Conservation (phyloP, 2,797 vertebrate species). For the Rhincodon typus region DNA sequence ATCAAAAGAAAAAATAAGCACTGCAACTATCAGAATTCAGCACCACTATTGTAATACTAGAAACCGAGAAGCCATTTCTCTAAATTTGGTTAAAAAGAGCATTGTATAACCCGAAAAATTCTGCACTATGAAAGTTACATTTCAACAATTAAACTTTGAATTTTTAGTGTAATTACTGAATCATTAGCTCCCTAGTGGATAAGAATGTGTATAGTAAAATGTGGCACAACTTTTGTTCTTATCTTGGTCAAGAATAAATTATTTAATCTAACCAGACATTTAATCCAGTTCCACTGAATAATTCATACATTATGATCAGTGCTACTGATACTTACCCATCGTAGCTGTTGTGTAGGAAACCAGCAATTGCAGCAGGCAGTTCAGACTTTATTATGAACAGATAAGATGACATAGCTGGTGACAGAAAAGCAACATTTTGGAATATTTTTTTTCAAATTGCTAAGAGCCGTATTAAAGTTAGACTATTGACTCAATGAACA, state of each 20-base stretch:
- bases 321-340: slow-evolving; percentile 63
- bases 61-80: background rate
- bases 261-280: background rate
- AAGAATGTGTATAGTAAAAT: background rate
- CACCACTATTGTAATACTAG: background rate
- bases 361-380: slow-evolving; percentile 74
- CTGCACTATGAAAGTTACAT: background rate
- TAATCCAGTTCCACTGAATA: background rate
- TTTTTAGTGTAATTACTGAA: background rate
- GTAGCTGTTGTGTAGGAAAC: slow-evolving; percentile 61
- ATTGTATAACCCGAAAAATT: background rate
- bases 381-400: slow-evolving; percentile 90
- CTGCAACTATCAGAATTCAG: slow-evolving; percentile 43
- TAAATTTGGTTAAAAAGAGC: background rate
- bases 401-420: slow-evolving; percentile 89
- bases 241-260: background rate
- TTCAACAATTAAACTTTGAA: background rate
- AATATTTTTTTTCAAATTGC: background rate
- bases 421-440: slow-evolving; percentile 44
- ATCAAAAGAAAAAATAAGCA: slow-evolving; percentile 58
- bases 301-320: background rate
- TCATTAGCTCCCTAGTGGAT: background rate
- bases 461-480: background rate
- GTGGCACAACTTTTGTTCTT: background rate
- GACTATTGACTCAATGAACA: background rate